Evolutionary conservation across 2,888 invertebrate species (phyloP).

Genomic region (Drosophila fungiperda): DNA sequence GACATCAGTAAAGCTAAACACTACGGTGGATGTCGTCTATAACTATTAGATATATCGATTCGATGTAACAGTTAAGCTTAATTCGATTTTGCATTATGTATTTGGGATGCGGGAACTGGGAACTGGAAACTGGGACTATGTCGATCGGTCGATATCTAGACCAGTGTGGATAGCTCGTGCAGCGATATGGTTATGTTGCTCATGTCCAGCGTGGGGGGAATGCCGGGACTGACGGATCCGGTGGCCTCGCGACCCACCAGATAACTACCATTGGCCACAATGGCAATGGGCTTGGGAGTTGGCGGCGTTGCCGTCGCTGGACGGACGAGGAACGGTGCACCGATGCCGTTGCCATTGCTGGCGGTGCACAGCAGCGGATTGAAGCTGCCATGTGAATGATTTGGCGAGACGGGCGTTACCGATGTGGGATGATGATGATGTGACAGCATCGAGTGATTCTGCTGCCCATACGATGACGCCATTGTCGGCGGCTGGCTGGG

Average conservation of each 20-base stretch:
- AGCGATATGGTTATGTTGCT: conserved; percentile 88
- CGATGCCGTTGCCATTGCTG: conserved; percentile 49
- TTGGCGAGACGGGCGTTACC: conserved; percentile 85
- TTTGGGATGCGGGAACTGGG: conserved; percentile 8
- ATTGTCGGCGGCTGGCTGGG: conserved; percentile 4
- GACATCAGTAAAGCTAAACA: conserved; percentile 42
- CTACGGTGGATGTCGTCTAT: conserved; percentile 61
- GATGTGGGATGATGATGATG: conserved; percentile 81
- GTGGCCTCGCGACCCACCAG: conserved; percentile 83
- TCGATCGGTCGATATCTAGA: conserved; percentile 81
- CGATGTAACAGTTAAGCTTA: conserved; percentile 29
- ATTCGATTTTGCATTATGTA: conserved; percentile 12
- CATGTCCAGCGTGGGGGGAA: conserved; percentile 87
- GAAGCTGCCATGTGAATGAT: conserved; percentile 85
- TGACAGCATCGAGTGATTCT: conserved; percentile 52
- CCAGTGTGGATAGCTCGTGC: conserved; percentile 90
- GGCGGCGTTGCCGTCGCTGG: conserved; percentile 85
- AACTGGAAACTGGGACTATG: neutral
- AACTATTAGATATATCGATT: conserved; percentile 7
- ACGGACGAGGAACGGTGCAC: conserved; percentile 80
- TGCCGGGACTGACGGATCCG: conserved; percentile 88
- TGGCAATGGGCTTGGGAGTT: conserved; percentile 81
- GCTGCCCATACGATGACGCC: conserved; percentile 47
- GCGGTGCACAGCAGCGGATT: conserved; percentile 79
- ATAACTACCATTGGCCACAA: conserved; percentile 53